Evolutionary conservation across 2,113 vertebrate species (phyloP).

Genomic region (Archocentrus centrarchus): DNA sequence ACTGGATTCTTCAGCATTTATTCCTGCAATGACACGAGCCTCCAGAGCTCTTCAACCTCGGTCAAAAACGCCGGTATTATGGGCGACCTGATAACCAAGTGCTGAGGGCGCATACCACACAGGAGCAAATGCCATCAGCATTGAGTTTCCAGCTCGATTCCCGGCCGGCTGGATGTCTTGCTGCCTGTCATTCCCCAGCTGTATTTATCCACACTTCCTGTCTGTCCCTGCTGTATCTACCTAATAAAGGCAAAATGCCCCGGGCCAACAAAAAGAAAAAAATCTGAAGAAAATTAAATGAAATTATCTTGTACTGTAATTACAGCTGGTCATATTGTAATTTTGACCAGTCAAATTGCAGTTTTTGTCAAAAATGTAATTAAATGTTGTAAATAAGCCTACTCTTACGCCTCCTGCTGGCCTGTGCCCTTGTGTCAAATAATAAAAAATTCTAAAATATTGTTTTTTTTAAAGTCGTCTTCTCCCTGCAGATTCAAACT

Average conservation of each 20-base stretch:
- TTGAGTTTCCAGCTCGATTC: slow-evolving; percentile 15
- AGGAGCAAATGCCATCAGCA: slow-evolving; percentile 4
- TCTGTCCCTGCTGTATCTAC: neutral
- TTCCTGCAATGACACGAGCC: neutral
- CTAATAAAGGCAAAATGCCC: neutral
- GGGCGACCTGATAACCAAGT: neutral
- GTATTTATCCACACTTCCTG: slow-evolving; percentile 8
- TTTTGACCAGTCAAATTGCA: slow-evolving; percentile 5
- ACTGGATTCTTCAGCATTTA: neutral
- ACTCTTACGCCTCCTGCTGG: neutral
- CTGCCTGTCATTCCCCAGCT: neutral
- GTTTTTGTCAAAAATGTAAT: slow-evolving; percentile 9
- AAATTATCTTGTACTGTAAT: neutral
- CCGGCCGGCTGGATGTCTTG: neutral
- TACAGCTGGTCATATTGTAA: neutral
- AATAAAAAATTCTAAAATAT: slow-evolving; percentile 7
- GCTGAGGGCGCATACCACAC: neutral
- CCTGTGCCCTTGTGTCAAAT: neutral
- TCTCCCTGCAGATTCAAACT: slow-evolving; percentile 21
- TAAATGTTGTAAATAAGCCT: neutral
- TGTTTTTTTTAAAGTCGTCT: slow-evolving; percentile 1
- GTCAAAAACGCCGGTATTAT: neutral
- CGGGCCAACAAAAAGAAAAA: neutral
- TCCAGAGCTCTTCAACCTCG: neutral
- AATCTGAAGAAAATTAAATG: neutral